phyloP scores from a whole-genome alignment of 2,113 vertebrate genomes.

The Zosterops pallidus region DNA sequence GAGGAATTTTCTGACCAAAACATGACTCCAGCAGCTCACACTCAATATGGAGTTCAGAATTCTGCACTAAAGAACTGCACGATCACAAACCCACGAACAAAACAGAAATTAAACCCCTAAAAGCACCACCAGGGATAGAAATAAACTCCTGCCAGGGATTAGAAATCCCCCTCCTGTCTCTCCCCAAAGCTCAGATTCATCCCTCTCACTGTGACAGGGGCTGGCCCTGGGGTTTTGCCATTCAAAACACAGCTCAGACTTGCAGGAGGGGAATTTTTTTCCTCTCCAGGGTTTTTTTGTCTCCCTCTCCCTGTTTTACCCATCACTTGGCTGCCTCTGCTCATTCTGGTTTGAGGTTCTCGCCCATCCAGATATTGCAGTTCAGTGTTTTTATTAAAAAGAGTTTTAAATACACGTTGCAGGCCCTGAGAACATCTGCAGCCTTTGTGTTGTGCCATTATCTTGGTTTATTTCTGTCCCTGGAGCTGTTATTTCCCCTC shows the following conservation, averaged over 20 bases:
- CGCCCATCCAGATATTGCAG: not conserved
- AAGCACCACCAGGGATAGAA: not conserved
- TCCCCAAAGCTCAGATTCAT: not conserved
- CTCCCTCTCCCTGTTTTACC: not conserved
- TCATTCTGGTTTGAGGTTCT: not conserved
- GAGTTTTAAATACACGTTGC: not conserved
- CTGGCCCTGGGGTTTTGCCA: not conserved
- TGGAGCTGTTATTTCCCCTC: not conserved
- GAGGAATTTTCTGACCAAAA: not conserved
- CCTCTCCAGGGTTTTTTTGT: not conserved
- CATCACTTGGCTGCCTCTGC: not conserved
- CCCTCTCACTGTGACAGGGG: not conserved
- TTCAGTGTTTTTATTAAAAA: not conserved
- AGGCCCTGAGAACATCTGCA: not conserved
- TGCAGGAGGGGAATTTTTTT: not conserved
- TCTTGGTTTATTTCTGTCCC: not conserved
- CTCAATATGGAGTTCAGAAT: no score
- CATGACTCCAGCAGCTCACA: not conserved
- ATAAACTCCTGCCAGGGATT: not conserved
- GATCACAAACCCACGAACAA: not conserved
- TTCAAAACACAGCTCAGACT: not conserved
- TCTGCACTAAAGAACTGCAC: not conserved
- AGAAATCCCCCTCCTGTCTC: not conserved
- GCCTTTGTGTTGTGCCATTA: not conserved
- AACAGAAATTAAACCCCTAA: not conserved